Conservation (phyloP, 92 coral and sea anemone genomes). For the Zoanthus sociatus region DNA sequence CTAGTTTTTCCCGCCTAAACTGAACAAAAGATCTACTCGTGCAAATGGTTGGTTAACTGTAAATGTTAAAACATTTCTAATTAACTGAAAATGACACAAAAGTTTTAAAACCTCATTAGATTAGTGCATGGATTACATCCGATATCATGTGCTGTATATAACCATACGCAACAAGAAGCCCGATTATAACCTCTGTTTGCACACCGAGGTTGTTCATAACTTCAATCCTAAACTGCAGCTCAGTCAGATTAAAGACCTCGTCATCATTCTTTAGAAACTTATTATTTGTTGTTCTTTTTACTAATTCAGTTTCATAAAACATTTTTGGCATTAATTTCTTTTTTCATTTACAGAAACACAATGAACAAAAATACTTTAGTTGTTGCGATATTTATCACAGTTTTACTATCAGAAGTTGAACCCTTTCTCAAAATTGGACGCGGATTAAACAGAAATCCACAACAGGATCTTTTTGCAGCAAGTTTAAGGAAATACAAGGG, state of each 20-base stretch:
- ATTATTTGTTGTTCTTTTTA: background rate
- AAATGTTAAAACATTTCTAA: too few species aligned
- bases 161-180: too few species aligned
- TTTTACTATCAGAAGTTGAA: constrained; percentile 7
- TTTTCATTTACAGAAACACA: background rate
- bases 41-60: background rate
- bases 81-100: too few species aligned
- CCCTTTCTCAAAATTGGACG: constrained; percentile 39
- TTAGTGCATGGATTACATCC: too few species aligned
- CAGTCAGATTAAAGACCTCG: too few species aligned
- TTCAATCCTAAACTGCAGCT: too few species aligned
- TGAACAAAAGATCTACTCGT: background rate
- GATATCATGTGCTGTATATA: too few species aligned
- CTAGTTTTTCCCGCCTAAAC: background rate
- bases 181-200: too few species aligned
- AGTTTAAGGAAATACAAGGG: background rate
- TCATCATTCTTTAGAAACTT: background rate
- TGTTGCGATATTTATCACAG: constrained; percentile 9
- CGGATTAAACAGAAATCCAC: background rate
- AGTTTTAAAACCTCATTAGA: too few species aligned
- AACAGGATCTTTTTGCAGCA: background rate
- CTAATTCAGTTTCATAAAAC: too few species aligned
- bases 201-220: too few species aligned
- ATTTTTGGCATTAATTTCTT: background rate
- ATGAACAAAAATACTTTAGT: constrained; percentile 34